Evolutionary conservation across 2,888 invertebrate genomes (phyloP).

Genomic region (Monoplex corrugatus): DNA sequence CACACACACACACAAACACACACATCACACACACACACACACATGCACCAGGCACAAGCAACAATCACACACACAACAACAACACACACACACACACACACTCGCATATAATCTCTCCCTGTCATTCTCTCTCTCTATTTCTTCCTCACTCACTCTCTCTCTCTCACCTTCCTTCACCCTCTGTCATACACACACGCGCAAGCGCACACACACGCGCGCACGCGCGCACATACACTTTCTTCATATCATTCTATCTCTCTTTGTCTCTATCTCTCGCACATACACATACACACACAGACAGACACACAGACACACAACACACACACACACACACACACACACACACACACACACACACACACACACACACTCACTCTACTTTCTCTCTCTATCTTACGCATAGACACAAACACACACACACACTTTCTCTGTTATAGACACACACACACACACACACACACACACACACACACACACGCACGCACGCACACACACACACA

Average conservation of each 20-base stretch:
- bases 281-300: not conserved
- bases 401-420: not conserved
- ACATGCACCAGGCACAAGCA: not conserved
- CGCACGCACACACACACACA: conserved; percentile 17
- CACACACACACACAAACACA: not conserved
- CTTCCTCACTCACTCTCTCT: too few species aligned
- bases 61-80: not conserved
- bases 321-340: conserved; percentile 8
- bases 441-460: not conserved
- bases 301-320: not conserved
- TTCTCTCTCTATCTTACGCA: not conserved
- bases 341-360: not conserved
- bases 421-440: not conserved
- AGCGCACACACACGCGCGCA: not conserved
- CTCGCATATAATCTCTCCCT: not conserved
- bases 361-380: not conserved
- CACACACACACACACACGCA: not conserved
- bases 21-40: not conserved
- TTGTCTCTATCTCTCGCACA: too few species aligned
- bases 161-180: too few species aligned
- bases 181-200: not conserved
- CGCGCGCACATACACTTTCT: not conserved
- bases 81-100: not conserved
- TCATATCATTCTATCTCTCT: too few species aligned
- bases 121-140: too few species aligned